Evolutionary conservation across 2,888 invertebrate genomes (phyloP), one percentile per base, ranked within the genome.

Genomic region (Diloba caeruleocephala): DNA sequence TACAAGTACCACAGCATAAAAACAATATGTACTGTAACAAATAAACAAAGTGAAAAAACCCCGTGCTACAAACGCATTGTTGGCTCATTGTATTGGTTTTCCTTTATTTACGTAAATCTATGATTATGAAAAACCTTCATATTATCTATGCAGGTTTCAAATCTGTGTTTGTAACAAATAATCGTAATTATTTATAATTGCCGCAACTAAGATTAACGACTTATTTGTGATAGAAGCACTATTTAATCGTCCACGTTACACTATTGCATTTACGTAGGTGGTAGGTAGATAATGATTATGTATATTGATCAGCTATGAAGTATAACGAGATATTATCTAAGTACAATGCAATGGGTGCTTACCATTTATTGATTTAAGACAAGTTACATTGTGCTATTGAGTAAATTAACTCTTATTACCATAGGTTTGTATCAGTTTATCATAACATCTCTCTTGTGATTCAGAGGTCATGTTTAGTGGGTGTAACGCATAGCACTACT

Each of bases 61-160:
- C n/a, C 4, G 36, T 38, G 49, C 21, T 33, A 43, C 57, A 29
- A 54, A 23, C 17, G 17, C 54, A 60, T 55, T 60, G 54, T 43
- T 25, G 48, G 26, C 17, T 13, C 54, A 60, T 55, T 60, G 54
- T 43, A 49, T 39, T 60, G 5, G 21, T 31, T 54, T 60, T 54
- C 60, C 60, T 48, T 33, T 13, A 60, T 43, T 60, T 60, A 26
- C 55, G 59, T 43, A 60, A 60, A 60, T 42, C 54, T 48, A 32
- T 32, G 28, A 59, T 53, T 53, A 58, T 36, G 32, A 44, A 34
- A 36, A 19, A 29, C 34, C 53, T 37, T 58, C 32, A 10, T 8
- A 17, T 53, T 37, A 17, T 29, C 17, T 38, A 33, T 56, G 32
- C 12, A 12, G 12, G 15, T 19, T 32, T 32, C 5, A 37, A 38